Conservation (phyloP, 1,140 invertebrate species). For the honey bee (Apis mellifera) region Amel_HAv3.1 CM009939.2:5863501-5864000, state of each 20-base stretch:
- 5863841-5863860: background rate
- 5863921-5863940: background rate
- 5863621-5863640: too few species aligned
- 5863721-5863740: background rate
- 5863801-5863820: background rate
- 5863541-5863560: background rate
- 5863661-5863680: background rate
- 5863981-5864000: background rate
- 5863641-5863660: background rate
- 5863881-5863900: too few species aligned
- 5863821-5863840: background rate
- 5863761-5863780: too few species aligned
- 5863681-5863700: constrained; percentile 17
- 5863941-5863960: too few species aligned
- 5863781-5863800: too few species aligned
- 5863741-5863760: background rate
- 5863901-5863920: background rate
- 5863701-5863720: constrained; percentile 24
- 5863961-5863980: background rate
- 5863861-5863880: too few species aligned
- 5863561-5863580: background rate
- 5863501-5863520: background rate
- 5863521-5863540: background rate
- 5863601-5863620: background rate
- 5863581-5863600: background rate